A percentile compares a stretch with the other conserved stretches of the same genome.
phyloP scores from a whole-genome alignment of 2,888 invertebrate species.

The Tholera decimalis region DNA sequence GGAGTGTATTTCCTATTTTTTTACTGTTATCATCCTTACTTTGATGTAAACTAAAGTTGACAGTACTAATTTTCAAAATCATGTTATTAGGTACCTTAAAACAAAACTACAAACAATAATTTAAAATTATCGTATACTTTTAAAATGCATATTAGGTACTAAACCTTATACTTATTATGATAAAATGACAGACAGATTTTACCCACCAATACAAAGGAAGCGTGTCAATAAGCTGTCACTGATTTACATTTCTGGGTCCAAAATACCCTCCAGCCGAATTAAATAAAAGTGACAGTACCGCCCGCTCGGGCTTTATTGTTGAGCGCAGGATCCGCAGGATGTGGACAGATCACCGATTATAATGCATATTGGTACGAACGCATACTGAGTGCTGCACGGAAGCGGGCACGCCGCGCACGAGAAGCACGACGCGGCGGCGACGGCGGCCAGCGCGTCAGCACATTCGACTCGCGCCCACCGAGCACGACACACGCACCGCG shows the following conservation, averaged over 20 bases:
- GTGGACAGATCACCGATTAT: slow-evolving; percentile 81
- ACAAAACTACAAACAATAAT: neutral
- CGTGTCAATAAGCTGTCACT: slow-evolving; percentile 1
- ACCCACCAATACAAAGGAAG: slow-evolving; percentile 4
- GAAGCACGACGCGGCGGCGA: slow-evolving; percentile 53
- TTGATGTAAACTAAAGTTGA: too few species aligned
- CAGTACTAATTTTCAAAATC: too few species aligned
- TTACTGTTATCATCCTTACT: too few species aligned
- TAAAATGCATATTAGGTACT: too few species aligned
- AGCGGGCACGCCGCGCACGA: slow-evolving; percentile 56
- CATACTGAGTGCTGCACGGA: slow-evolving; percentile 74
- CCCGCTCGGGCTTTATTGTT: slow-evolving; percentile 41
- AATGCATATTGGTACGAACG: slow-evolving; percentile 79
- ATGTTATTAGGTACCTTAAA: neutral
- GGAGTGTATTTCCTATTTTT: neutral
- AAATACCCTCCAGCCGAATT: slow-evolving; percentile 31
- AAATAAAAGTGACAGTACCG: slow-evolving; percentile 47
- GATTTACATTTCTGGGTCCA: slow-evolving; percentile 23
- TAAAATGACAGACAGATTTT: neutral
- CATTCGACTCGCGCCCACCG: slow-evolving; percentile 84
- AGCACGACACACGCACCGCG: slow-evolving; percentile 78
- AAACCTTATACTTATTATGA: too few species aligned
- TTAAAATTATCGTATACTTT: slow-evolving; percentile 19
- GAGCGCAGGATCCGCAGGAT: slow-evolving; percentile 67
- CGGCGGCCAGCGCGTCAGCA: slow-evolving; percentile 46